A percentile compares a stretch with the other conserved stretches of the same genome.
These are phyloP conservation scores for Salvelinus alpinus DNA, from an alignment of 2,113 vertebrate species.

Conservation along the genomic window DNA sequence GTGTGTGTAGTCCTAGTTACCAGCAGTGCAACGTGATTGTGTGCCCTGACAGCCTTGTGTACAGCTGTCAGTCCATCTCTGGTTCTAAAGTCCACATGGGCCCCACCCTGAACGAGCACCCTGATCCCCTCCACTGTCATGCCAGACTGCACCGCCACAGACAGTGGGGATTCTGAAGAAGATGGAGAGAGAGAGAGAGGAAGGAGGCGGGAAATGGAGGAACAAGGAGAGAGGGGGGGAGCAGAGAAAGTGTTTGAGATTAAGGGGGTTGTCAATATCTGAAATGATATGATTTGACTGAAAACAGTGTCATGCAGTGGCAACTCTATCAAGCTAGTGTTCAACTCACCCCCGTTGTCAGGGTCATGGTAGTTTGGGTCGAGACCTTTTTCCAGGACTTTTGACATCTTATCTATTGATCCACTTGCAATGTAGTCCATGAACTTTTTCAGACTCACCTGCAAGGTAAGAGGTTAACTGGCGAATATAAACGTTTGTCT, in stretches of 20 bases:
- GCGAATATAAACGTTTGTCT: background rate
- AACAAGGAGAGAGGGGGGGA: background rate
- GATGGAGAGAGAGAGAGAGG: conserved; percentile 1
- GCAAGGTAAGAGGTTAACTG: conserved; percentile 7
- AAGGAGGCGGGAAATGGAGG: background rate
- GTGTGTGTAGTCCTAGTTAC: conserved; percentile 58
- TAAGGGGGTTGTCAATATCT: too few species aligned
- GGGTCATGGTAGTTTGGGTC: conserved; percentile 92
- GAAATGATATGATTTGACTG: too few species aligned
- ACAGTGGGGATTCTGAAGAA: conserved; percentile 82
- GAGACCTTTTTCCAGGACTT: conserved; percentile 89
- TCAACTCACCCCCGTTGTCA: conserved; percentile 83
- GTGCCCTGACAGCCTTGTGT: conserved; percentile 85
- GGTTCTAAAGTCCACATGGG: conserved; percentile 88
- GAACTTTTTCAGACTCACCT: conserved; percentile 92
- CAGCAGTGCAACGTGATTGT: conserved; percentile 84
- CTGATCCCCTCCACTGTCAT: conserved; percentile 80
- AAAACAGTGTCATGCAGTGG: background rate
- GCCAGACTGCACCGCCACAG: conserved; percentile 79
- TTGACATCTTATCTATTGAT: conserved; percentile 82
- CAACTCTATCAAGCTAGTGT: too few species aligned
- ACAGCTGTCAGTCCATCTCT: conserved; percentile 84
- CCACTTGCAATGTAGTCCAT: conserved; percentile 86
- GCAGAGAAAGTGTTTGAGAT: background rate
- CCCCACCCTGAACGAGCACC: conserved; percentile 83